phyloP scores from a whole-genome alignment of 2,888 invertebrate genomes.

The Nezara viridula region DNA sequence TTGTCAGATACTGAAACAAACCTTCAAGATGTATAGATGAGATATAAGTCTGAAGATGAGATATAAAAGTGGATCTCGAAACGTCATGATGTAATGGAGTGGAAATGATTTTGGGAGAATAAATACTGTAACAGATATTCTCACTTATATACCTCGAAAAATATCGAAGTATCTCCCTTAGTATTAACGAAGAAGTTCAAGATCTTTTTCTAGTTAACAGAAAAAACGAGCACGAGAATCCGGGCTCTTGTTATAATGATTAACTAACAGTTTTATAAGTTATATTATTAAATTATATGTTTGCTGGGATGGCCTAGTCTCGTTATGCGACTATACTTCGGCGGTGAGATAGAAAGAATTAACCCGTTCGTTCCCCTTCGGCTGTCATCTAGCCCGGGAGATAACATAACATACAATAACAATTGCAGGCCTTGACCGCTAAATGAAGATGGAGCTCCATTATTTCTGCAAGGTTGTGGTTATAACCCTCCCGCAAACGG shows the following conservation, averaged over 20 bases:
- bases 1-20: too few species aligned
- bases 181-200: too few species aligned
- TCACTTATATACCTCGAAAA: too few species aligned
- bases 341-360: background rate
- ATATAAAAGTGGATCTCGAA: too few species aligned
- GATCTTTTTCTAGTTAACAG: too few species aligned
- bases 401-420: background rate
- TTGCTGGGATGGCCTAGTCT: background rate
- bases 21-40: too few species aligned
- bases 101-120: too few species aligned
- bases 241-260: background rate
- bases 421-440: background rate
- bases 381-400: background rate
- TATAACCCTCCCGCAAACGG: background rate
- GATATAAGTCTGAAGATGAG: too few species aligned
- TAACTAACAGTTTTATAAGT: background rate
- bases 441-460: slow-evolving; percentile 7
- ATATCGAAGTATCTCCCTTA: too few species aligned
- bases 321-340: background rate
- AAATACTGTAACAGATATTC: too few species aligned
- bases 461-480: slow-evolving; percentile 31
- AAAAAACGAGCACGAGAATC: too few species aligned
- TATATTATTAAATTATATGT: background rate
- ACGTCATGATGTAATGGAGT: too few species aligned
- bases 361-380: background rate